These are phyloP conservation scores for Pandion haliaetus DNA, from an alignment of 2,113 vertebrate genomes.

Conservation along the genomic window DNA sequence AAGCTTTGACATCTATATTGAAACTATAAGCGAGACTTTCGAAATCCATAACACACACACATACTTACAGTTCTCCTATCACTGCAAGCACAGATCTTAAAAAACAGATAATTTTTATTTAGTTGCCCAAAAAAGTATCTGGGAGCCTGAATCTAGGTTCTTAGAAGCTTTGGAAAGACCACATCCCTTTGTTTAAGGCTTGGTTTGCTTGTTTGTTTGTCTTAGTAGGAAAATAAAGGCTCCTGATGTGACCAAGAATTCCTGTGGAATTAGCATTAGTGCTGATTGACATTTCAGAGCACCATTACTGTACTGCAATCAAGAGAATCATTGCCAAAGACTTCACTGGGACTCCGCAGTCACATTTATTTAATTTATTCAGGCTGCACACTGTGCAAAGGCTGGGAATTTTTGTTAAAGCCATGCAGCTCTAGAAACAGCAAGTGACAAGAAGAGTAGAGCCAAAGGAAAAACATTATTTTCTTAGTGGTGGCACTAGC, in stretches of 20 bases:
- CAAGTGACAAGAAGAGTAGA: neutral
- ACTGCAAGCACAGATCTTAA: accelerated
- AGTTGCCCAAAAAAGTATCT: neutral
- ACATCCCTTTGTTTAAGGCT: neutral
- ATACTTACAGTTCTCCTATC: neutral
- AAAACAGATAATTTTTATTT: neutral
- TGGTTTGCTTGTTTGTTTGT: neutral
- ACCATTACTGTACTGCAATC: neutral
- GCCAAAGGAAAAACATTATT: neutral
- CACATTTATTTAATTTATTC: constrained; percentile 39
- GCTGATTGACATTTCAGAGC: neutral
- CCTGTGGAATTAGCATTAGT: neutral
- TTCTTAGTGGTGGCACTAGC: neutral
- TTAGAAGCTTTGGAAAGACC: neutral
- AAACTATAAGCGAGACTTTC: neutral
- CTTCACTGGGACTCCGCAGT: neutral
- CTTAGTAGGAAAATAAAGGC: neutral
- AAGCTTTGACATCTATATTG: neutral
- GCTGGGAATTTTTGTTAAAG: neutral
- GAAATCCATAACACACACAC: neutral
- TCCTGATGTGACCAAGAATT: neutral
- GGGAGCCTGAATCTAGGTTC: neutral
- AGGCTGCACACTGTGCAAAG: neutral
- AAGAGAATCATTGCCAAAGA: neutral
- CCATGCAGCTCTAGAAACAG: neutral